Conservation (phyloP, 92 coral and sea anemone species). For the Montipora capitata region DNA sequence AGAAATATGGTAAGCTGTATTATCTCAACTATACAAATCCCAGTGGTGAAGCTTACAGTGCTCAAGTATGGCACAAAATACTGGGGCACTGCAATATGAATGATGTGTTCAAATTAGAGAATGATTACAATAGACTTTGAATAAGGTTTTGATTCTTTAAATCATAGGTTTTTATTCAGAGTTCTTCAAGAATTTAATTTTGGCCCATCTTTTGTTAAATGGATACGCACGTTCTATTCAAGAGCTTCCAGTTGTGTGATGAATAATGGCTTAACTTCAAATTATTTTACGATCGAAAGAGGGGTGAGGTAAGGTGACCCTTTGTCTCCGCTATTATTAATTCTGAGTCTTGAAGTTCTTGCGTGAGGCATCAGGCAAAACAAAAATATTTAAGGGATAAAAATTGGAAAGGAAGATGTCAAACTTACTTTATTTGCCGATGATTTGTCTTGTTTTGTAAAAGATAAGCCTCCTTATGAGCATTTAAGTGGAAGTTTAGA, state of each 20-base stretch:
- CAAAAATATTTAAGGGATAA: conserved; percentile 18
- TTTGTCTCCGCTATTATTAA: not conserved
- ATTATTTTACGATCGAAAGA: not conserved
- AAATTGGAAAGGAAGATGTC: conserved; percentile 18
- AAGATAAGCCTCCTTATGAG: conserved; percentile 8
- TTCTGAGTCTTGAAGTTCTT: conserved; percentile 13
- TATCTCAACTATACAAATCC: too few species aligned
- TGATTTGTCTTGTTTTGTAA: conserved; percentile 16
- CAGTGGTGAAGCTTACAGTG: too few species aligned
- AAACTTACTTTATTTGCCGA: conserved; percentile 12
- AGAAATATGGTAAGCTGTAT: too few species aligned
- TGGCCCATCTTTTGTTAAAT: not conserved
- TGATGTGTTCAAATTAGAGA: too few species aligned
- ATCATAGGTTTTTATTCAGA: not conserved
- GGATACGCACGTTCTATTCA: not conserved
- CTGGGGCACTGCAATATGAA: too few species aligned
- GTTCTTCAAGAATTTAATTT: not conserved
- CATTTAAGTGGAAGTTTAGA: not conserved
- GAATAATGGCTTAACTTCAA: not conserved
- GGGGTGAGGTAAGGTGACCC: not conserved
- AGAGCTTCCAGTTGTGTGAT: not conserved
- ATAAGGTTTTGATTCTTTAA: not conserved
- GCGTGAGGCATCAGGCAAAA: conserved; percentile 20
- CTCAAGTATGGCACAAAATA: too few species aligned
- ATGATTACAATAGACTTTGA: not conserved